These are phyloP conservation scores for Mola mola DNA, from an alignment of 2,113 vertebrate genomes.

Conservation along the genomic window DNA sequence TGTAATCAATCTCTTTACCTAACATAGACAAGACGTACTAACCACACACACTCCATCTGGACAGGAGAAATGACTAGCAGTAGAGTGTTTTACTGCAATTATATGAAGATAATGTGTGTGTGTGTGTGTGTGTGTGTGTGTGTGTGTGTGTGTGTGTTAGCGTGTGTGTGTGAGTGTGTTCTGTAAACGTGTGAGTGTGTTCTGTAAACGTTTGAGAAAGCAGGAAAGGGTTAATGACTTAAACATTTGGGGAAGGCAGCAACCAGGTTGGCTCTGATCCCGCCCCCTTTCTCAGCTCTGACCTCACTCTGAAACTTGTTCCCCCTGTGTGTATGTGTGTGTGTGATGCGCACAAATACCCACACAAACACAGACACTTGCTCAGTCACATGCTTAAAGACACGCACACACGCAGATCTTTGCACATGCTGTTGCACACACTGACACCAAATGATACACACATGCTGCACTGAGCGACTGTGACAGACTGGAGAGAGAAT, in stretches of 20 bases:
- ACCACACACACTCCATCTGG: constrained; percentile 45
- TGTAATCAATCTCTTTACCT: constrained; percentile 65
- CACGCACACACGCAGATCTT: constrained; percentile 17
- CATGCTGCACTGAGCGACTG: neutral
- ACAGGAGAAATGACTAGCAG: constrained; percentile 29
- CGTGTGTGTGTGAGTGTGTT: neutral
- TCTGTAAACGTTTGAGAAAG: neutral
- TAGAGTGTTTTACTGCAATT: constrained; percentile 10
- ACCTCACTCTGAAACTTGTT: constrained; percentile 76
- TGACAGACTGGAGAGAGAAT: constrained; percentile 43
- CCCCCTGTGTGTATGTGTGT: constrained; percentile 30
- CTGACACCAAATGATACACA: constrained; percentile 5
- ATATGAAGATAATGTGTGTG: constrained; percentile 8
- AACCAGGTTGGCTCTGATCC: constrained; percentile 59
- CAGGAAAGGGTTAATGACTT: constrained; percentile 64
- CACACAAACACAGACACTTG: constrained; percentile 19
- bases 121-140: constrained; percentile 13
- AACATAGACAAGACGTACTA: constrained; percentile 39
- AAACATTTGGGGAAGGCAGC: constrained; percentile 53
- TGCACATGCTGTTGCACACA: constrained; percentile 22
- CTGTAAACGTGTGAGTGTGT: neutral
- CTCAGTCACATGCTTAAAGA: constrained; percentile 10
- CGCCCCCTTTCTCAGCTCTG: constrained; percentile 73
- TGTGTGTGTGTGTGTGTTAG: constrained; percentile 7
- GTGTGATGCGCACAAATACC: constrained; percentile 19